These are phyloP conservation scores for Setophaga petechia DNA, from an alignment of 2,113 vertebrate species.

Conservation along the genomic window DNA sequence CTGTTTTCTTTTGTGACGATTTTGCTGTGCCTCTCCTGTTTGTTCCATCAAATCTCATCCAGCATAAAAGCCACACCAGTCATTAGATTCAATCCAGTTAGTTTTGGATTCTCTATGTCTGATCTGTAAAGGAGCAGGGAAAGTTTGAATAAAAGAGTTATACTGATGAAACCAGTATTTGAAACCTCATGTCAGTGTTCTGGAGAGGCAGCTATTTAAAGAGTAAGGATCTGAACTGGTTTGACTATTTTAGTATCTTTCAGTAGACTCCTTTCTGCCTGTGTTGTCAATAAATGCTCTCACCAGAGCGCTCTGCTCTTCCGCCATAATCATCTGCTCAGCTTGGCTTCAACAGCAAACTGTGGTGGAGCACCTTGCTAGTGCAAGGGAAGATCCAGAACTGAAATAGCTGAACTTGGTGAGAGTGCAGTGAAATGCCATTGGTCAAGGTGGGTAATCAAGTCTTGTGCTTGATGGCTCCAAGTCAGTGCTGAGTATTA, in stretches of 20 bases:
- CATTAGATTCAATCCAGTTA: neutral
- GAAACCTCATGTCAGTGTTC: neutral
- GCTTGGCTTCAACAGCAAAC: neutral
- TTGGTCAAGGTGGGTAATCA: neutral
- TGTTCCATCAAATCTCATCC: neutral
- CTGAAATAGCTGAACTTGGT: neutral
- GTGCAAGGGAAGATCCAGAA: neutral
- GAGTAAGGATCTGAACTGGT: neutral
- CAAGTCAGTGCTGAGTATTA: neutral
- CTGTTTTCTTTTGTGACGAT: neutral
- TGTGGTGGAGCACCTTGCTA: neutral
- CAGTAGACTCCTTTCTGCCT: neutral
- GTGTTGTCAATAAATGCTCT: neutral
- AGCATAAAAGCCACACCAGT: neutral
- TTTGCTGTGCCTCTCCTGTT: neutral
- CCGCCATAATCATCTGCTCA: neutral
- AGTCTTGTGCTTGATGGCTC: neutral
- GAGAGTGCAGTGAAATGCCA: neutral
- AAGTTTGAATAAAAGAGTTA: neutral
- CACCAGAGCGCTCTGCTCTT: neutral
- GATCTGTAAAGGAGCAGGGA: neutral
- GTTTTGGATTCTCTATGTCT: neutral
- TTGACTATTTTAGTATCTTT: neutral
- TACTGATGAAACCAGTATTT: neutral
- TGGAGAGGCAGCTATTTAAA: neutral